A percentile compares a stretch with the other conserved stretches of the same genome.
phyloP scores from a whole-genome alignment of 2,797 vertebrate species.

The Amblyopsis hoosieri region DNA sequence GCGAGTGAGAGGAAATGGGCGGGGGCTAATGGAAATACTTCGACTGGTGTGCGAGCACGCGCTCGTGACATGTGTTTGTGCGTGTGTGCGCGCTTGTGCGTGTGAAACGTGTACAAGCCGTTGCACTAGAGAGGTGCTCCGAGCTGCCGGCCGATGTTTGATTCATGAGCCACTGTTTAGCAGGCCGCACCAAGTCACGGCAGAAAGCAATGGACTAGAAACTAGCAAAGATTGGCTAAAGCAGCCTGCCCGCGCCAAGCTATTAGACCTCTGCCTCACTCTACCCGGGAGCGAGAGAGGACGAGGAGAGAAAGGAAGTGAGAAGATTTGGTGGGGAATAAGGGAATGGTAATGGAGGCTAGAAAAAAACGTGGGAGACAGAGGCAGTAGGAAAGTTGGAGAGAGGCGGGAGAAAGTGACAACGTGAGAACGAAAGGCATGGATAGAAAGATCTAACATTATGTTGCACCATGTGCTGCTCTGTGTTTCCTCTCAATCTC shows the following conservation, averaged over 20 bases:
- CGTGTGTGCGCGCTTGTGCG: neutral
- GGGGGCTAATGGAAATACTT: neutral
- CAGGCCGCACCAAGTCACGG: neutral
- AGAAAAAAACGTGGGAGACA: neutral
- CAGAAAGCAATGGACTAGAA: neutral
- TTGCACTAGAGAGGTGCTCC: constrained; percentile 23
- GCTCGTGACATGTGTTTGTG: neutral
- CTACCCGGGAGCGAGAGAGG: constrained; percentile 12
- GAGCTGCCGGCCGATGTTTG: constrained; percentile 44
- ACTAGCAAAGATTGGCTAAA: constrained; percentile 22
- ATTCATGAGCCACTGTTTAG: constrained; percentile 44
- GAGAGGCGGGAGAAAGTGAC: neutral
- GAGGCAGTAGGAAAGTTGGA: neutral
- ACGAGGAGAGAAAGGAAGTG: neutral
- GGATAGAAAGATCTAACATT: no score
- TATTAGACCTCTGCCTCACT: constrained; percentile 17
- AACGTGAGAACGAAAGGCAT: neutral
- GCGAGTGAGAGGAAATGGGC: neutral
- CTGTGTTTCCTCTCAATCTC: no score
- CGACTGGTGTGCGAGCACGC: no score
- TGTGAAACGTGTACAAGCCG: constrained; percentile 34
- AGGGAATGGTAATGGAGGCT: neutral
- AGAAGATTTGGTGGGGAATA: neutral
- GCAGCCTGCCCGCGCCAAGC: constrained; percentile 35
- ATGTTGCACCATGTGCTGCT: no score